Conservation (phyloP, 2,888 invertebrate genomes). For the Drosophila histrio region DNA sequence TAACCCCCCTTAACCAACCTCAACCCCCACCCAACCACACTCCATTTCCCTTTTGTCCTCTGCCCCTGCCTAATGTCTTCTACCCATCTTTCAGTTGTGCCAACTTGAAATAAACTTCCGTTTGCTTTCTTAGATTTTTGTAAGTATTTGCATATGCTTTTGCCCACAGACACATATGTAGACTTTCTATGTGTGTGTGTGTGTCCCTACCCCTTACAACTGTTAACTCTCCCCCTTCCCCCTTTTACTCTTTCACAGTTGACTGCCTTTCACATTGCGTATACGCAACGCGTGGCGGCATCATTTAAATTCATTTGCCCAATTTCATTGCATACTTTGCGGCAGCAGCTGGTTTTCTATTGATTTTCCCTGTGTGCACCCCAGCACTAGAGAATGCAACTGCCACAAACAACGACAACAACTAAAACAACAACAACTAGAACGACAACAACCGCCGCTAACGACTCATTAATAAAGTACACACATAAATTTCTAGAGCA, state of each 20-base stretch:
- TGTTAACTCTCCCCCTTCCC: neutral
- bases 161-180: conserved; percentile 3
- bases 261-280: conserved; percentile 37
- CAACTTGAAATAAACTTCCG: conserved; percentile 67
- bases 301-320: conserved; percentile 59
- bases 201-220: conserved; percentile 6
- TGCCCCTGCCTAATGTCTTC: neutral
- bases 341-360: conserved; percentile 45
- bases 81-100: neutral
- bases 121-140: conserved; percentile 59
- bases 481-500: conserved; percentile 32
- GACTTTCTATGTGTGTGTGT: neutral
- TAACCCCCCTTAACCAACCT: neutral
- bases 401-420: conserved; percentile 12
- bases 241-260: conserved; percentile 31
- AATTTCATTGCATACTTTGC: conserved; percentile 62
- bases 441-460: conserved; percentile 26
- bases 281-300: conserved; percentile 50
- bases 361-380: conserved; percentile 38
- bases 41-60: neutral
- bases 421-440: conserved; percentile 4
- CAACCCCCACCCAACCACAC: no score
- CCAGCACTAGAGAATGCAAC: conserved; percentile 33
- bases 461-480: conserved; percentile 64
- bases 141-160: conserved; percentile 61